Base-by-base conservation (phyloP, 2,888 invertebrate species). In the Agriopis leucophaearia region DNA sequence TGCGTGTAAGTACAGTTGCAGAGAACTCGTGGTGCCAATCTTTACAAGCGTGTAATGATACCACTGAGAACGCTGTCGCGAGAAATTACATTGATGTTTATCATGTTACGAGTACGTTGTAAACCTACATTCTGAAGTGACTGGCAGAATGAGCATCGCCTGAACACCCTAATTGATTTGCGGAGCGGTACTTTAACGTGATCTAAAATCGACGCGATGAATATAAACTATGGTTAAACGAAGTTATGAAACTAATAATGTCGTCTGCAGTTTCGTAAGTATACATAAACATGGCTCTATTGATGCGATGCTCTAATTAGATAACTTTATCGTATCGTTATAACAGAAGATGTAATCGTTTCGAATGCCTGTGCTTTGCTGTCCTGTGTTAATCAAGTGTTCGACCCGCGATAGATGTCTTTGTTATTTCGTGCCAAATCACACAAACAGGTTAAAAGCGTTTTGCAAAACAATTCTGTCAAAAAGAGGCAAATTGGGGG, bases 161-260 rank as follows among this genome's bases (percentile, higher is more conserved):
- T 45, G 40, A 51, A 61, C 38, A 36, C 8, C 36, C 58, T 63
- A 80, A 86, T 82, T 81, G 78, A 84, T 86, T 84, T 83, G 83
- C 81, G 74, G 83, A 81, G 77, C 81, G 74, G 79, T 74, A 78
- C 79, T 57, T 55, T 59, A 74, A 71, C 71, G 72, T 74, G 74
- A 75, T 77, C 66, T 62, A 74, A 72, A 69, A 75, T 79, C 76
- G 73, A 66, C 68, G 73, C 67, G 66, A 73, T 73, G 83, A 82
- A 87, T 87, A 84, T 82, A 82, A 87, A 86, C 78, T 79, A 78
- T 81, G 77, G 73, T 80, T 79, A 75, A 81, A 77, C 64, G 64
- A 71, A 71, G 81, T 88, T 88, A 87, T 82, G 88, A 87, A 89
- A 89, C 80, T 77, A 76, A 84, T 66, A 68, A 62, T 48, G 47